These are phyloP conservation scores for Siniperca obscura DNA, from an alignment of 2,797 vertebrate genomes.

Conservation along the genomic window DNA sequence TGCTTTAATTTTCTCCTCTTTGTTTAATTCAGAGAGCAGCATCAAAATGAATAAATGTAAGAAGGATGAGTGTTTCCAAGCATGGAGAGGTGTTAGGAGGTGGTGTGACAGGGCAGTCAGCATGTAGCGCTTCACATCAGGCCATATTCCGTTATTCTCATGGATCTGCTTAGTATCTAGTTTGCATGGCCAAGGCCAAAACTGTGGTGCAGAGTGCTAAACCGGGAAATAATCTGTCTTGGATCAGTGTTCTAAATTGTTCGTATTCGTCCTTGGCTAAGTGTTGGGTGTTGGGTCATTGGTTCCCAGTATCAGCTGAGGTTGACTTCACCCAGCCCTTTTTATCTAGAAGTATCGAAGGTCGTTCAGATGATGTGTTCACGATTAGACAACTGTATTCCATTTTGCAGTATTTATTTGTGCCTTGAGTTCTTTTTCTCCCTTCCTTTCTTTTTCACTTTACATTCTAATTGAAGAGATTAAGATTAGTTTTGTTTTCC, in stretches of 20 bases:
- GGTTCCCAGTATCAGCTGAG: not conserved
- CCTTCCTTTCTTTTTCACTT: conserved; percentile 47
- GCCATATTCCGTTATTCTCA: not conserved
- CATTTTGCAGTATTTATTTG: conserved; percentile 84
- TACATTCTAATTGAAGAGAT: conserved; percentile 69
- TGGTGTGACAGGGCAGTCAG: not conserved
- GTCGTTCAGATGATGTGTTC: conserved; percentile 26
- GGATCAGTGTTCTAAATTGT: conserved; percentile 22
- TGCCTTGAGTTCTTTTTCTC: conserved; percentile 79
- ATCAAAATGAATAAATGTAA: not conserved
- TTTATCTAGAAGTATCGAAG: conserved; percentile 2
- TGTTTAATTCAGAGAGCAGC: conserved; percentile 6
- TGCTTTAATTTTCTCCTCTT: not conserved
- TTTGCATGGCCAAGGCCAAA: conserved; percentile 21
- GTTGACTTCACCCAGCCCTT: conserved; percentile 2
- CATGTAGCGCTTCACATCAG: conserved; percentile 24
- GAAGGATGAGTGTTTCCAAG: not conserved
- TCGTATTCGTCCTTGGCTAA: not conserved
- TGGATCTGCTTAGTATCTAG: not conserved
- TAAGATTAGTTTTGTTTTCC: conserved; percentile 56
- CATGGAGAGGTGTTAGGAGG: not conserved
- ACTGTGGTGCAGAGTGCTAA: conserved; percentile 11
- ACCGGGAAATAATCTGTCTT: not conserved
- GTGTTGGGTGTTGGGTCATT: not conserved
- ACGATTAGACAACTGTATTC: conserved; percentile 59